Base-by-base conservation (phyloP, 2,113 vertebrate species). In the Bungarus multicinctus region DNA sequence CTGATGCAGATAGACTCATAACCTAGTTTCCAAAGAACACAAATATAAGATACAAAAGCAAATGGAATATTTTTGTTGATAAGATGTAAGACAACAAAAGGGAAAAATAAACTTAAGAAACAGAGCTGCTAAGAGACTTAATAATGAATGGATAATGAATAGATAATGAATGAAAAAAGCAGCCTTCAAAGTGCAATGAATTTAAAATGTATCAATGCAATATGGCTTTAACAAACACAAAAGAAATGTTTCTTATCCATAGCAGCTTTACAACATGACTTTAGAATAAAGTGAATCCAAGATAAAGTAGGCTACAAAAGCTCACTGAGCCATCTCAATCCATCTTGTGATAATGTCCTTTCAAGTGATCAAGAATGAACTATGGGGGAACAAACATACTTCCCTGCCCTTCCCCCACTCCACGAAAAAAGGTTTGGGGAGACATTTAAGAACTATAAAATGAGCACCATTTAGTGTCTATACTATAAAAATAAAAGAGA, bases 281-380 rank as follows among this genome's bases (percentile, higher is more conserved):
- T 95, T 95, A 95, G 96, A 93, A 93, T 85, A 93, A 89, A 95
- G 89, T 95, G 93, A 94, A 95, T 93, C 95, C 86, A 91, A 95
- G 90, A 87, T 93, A 93, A 8, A 47, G 58, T 81, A 92, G 81
- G 58, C 91, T 94, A 93, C 94, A 95, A 97, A 93, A 89, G 23
- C n/a, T 94, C 92, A 57, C 69, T 90, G 93, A 94, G 91, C 89
- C 54, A 94, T 87, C 64, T 93, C 94, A 95, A 93, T 74, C 10
- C 53, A 47, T 91, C 93, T 50, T 91, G 95, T 93, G n/a, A 87
- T 94, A 96, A 96, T 94, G 93, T 43, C 50, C 88, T 96, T 94
- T 95, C 94, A 95, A 96, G 85, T 27, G 20, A 91, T 95, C 93
- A 91, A 94, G 92, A 94, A 96, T 94, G 89, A 94, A 93, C 95